Percentiles rank a stretch among this genome's conserved stretches.
Conservation (phyloP, 2,113 vertebrate genomes). For the Larimichthys polyactis region DNA sequence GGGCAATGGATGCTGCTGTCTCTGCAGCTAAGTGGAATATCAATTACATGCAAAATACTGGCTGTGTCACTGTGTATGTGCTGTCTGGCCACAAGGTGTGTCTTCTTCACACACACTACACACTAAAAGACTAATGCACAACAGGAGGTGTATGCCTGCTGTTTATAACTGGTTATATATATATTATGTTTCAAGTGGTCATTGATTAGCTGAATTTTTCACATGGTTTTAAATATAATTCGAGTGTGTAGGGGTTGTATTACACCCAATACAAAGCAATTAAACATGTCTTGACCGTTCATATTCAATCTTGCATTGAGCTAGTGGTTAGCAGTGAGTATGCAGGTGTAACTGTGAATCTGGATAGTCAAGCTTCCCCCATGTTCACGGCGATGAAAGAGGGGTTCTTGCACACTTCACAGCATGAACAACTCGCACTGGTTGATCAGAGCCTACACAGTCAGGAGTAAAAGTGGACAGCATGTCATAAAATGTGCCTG, state of each 20-base stretch:
- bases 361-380: background rate
- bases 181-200: conserved; percentile 7
- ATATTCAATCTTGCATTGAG: background rate
- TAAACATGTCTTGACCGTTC: background rate
- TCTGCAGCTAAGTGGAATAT: conserved; percentile 46
- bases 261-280: background rate
- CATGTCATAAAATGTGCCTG: background rate
- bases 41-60: conserved; percentile 46
- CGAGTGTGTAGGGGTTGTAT: background rate
- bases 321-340: too few species aligned
- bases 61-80: conserved; percentile 11
- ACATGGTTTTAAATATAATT: conserved; percentile 18
- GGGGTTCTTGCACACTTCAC: background rate
- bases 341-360: background rate
- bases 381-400: background rate
- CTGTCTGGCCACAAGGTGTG: conserved; percentile 17
- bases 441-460: background rate
- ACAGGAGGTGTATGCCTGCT: background rate
- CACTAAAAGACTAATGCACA: background rate
- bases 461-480: background rate
- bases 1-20: conserved; percentile 21
- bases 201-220: conserved; percentile 6
- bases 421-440: background rate
- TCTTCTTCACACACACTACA: background rate
- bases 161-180: conserved; percentile 9